These are phyloP conservation scores for Tenualosa thibaudeaui DNA, from an alignment of 2,797 vertebrate species.

Conservation along the genomic window DNA sequence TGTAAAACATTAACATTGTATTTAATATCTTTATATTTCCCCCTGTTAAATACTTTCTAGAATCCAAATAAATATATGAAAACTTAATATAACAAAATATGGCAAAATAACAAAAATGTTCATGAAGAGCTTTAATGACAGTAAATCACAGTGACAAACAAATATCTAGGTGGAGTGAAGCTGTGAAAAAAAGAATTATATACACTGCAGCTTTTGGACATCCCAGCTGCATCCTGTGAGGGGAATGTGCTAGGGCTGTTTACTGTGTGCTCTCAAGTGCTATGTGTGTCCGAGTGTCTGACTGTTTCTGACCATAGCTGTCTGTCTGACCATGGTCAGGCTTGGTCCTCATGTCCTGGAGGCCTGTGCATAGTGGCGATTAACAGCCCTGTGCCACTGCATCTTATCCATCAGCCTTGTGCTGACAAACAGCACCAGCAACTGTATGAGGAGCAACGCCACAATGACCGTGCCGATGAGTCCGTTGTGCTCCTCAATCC, in stretches of 20 bases:
- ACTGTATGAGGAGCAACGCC: slow-evolving; percentile 67
- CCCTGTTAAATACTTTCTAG: too few species aligned
- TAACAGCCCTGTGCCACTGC: slow-evolving; percentile 52
- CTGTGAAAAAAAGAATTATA: neutral
- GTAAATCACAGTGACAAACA: neutral
- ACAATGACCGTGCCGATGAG: slow-evolving; percentile 49
- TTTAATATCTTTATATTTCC: too few species aligned
- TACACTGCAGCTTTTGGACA: neutral
- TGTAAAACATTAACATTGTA: neutral
- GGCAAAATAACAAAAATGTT: neutral
- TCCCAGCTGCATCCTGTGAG: slow-evolving; percentile 9
- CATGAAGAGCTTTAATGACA: neutral
- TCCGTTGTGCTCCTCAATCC: slow-evolving; percentile 70
- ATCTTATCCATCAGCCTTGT: slow-evolving; percentile 70
- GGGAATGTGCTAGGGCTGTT: neutral
- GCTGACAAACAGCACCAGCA: slow-evolving; percentile 69
- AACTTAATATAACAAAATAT: too few species aligned
- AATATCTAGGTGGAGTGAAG: neutral
- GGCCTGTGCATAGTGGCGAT: slow-evolving; percentile 54
- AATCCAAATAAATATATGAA: too few species aligned
- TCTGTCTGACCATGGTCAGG: slow-evolving; percentile 33
- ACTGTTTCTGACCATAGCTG: slow-evolving; percentile 29
- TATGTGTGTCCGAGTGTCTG: slow-evolving; percentile 32
- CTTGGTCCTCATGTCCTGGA: slow-evolving; percentile 58
- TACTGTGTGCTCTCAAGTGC: neutral